A percentile compares a stretch with the other conserved stretches of the same genome.
phyloP scores from a whole-genome alignment of 2,888 invertebrate species.

The Tinea semifulvella region DNA sequence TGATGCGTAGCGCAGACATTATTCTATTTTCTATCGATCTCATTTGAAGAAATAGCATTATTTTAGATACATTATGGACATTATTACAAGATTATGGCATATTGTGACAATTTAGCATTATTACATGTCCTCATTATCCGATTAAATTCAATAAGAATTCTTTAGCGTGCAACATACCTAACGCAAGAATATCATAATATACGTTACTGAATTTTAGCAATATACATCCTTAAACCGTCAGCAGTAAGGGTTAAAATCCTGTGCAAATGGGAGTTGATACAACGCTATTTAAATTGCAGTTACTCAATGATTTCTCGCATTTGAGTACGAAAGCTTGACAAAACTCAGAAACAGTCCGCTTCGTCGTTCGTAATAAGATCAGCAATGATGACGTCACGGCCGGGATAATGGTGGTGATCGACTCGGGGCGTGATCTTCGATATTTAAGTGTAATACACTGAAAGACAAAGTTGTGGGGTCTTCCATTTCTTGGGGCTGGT shows the following conservation, averaged over 20 bases:
- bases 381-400: conserved; percentile 17
- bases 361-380: conserved; percentile 16
- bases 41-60: no score
- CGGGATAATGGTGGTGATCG: conserved; percentile 8
- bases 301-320: conserved; percentile 15
- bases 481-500: no score
- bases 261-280: no score
- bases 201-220: no score
- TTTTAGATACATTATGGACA: no score
- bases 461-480: not conserved
- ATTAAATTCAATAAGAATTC: conserved; percentile 5
- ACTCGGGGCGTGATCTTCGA: conserved; percentile 10
- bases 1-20: no score
- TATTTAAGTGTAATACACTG: conserved; percentile 8
- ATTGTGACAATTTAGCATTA: conserved; percentile 3
- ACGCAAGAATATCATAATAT: no score
- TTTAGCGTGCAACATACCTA: not conserved
- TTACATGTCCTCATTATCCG: not conserved
- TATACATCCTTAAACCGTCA: not conserved
- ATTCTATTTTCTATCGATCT: no score
- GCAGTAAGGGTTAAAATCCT: not conserved
- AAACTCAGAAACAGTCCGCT: conserved; percentile 27
- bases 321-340: conserved; percentile 27
- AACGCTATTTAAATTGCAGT: not conserved
- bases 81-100: conserved; percentile 1